Evolutionary conservation across 1,140 invertebrate species (phyloP).

Genomic region (Amyelois transitella): DNA sequence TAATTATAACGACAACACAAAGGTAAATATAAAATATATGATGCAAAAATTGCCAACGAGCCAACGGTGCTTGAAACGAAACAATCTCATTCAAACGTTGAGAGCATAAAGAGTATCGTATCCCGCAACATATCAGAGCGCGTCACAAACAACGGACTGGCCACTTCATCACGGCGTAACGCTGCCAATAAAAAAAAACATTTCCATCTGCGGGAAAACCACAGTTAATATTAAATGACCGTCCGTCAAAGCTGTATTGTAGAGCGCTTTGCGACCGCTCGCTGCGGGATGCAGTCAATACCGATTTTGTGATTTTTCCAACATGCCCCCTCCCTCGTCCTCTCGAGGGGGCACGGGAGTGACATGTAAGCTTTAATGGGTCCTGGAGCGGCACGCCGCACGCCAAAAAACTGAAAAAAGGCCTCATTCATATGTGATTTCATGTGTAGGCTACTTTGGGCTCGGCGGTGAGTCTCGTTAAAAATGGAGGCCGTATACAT

Average conservation of each 20-base stretch:
- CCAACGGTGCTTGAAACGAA: constrained; percentile 19
- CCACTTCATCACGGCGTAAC: constrained; percentile 70
- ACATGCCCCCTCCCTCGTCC: constrained; percentile 20
- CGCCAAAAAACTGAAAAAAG: constrained; percentile 69
- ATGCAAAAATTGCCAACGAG: neutral
- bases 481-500: constrained; percentile 64
- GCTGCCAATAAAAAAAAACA: constrained; percentile 69
- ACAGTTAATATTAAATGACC: constrained; percentile 74
- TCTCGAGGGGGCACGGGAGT: constrained; percentile 34
- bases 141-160: constrained; percentile 64
- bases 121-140: constrained; percentile 55
- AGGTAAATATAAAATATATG: neutral
- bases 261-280: constrained; percentile 47
- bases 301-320: constrained; percentile 69
- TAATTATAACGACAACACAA: neutral
- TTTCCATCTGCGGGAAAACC: constrained; percentile 72
- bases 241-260: constrained; percentile 71
- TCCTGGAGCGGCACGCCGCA: constrained; percentile 61
- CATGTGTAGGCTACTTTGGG: constrained; percentile 72
- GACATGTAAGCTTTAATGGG: constrained; percentile 73
- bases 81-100: constrained; percentile 49
- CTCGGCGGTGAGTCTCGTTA: constrained; percentile 63
- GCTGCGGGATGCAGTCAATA: constrained; percentile 64
- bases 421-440: constrained; percentile 72
- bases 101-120: constrained; percentile 59